Percentiles rank a stretch among this genome's conserved stretches.
phyloP scores from a whole-genome alignment of 1,140 invertebrate genomes.

The Eciton burchellii region DNA sequence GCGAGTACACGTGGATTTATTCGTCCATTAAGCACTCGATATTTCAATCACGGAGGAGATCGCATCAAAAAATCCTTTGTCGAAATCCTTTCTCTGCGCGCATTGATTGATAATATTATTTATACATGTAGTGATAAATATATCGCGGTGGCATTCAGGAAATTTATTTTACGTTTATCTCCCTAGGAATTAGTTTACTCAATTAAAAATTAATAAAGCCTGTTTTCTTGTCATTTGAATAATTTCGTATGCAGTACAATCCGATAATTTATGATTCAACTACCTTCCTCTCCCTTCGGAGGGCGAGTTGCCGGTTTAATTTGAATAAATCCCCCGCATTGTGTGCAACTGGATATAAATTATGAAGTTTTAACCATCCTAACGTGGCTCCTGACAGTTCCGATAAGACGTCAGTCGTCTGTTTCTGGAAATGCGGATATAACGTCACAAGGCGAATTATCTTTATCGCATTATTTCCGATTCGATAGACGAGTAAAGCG shows the following conservation, averaged over 20 bases:
- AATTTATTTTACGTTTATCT: constrained; percentile 19
- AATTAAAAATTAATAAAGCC: constrained; percentile 10
- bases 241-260: neutral
- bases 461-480: neutral
- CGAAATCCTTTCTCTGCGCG: neutral
- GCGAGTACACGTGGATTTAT: neutral
- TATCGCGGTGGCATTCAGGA: no score
- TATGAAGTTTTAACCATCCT: neutral
- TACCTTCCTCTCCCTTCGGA: neutral
- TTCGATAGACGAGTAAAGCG: neutral
- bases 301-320: neutral
- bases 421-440: no score
- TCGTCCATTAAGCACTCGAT: constrained; percentile 1
- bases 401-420: no score
- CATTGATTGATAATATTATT: constrained; percentile 16
- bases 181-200: constrained; percentile 3
- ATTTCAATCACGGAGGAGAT: neutral
- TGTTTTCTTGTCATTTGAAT: constrained; percentile 15
- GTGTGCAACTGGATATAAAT: neutral
- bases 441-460: neutral
- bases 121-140: neutral
- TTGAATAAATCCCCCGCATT: neutral
- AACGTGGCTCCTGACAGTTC: no score
- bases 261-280: neutral
- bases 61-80: constrained; percentile 24